phyloP scores from a whole-genome alignment of 1,140 invertebrate genomes.

The Helicoverpa zea region DNA sequence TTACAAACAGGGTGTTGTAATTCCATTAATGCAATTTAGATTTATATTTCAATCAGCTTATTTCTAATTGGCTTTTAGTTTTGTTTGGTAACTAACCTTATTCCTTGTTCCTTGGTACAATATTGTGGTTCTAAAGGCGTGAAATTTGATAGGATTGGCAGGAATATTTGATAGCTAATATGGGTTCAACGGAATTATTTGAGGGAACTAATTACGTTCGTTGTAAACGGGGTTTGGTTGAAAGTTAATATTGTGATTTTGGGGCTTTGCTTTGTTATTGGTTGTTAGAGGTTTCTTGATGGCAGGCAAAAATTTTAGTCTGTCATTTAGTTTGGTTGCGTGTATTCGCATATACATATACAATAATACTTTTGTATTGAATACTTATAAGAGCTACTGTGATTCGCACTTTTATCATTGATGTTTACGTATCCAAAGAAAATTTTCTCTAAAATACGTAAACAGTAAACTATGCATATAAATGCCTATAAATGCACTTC shows the following conservation, averaged over 20 bases:
- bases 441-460: too few species aligned
- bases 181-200: neutral
- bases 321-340: too few species aligned
- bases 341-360: too few species aligned
- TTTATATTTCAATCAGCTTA: slow-evolving; percentile 40
- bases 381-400: too few species aligned
- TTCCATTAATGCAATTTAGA: slow-evolving; percentile 25
- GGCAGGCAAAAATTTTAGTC: too few species aligned
- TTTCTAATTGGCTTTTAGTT: neutral
- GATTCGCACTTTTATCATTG: too few species aligned
- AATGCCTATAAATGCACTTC: too few species aligned
- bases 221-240: neutral
- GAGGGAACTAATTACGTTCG: neutral
- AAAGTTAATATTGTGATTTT: neutral
- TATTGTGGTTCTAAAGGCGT: neutral
- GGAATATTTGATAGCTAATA: neutral
- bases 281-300: too few species aligned
- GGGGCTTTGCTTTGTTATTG: too few species aligned
- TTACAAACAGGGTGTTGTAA: neutral
- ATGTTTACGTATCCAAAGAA: too few species aligned
- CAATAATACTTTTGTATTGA: too few species aligned
- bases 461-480: too few species aligned
- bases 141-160: neutral
- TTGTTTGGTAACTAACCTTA: neutral
- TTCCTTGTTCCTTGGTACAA: neutral